phyloP scores from a whole-genome alignment of 2,113 vertebrate species.

The Merops nubicus region DNA sequence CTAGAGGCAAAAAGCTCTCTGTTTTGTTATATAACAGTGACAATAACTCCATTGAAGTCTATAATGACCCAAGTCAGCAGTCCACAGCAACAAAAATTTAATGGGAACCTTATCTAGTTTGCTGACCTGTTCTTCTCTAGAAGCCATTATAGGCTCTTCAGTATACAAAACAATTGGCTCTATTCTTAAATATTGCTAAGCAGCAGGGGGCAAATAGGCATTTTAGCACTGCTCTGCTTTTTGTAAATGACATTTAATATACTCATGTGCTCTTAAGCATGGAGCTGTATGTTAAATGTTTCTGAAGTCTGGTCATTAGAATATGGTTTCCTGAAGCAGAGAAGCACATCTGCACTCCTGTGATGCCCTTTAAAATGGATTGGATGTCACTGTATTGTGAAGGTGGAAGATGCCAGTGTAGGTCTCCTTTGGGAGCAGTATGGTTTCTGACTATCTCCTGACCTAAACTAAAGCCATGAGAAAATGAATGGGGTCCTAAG shows the following conservation, averaged over 20 bases:
- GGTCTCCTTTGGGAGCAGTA: background rate
- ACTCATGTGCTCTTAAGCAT: slow-evolving; percentile 28
- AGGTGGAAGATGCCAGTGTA: background rate
- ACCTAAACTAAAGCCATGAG: slow-evolving; percentile 54
- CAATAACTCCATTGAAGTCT: slow-evolving; percentile 74
- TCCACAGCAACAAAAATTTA: slow-evolving; percentile 71
- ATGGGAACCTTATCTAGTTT: slow-evolving; percentile 74
- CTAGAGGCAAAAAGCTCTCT: slow-evolving; percentile 48
- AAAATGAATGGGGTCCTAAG: slow-evolving; percentile 23
- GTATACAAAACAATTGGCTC: slow-evolving; percentile 73
- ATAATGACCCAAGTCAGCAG: slow-evolving; percentile 72
- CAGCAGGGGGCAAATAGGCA: slow-evolving; percentile 72
- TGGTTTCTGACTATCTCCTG: background rate
- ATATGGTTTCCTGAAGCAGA: background rate
- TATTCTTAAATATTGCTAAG: slow-evolving; percentile 79
- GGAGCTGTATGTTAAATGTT: slow-evolving; percentile 30
- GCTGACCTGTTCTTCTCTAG: slow-evolving; percentile 67
- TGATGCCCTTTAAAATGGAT: background rate
- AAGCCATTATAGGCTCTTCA: slow-evolving; percentile 65
- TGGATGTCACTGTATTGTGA: background rate
- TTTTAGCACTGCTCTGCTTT: slow-evolving; percentile 74
- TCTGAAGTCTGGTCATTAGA: slow-evolving; percentile 43
- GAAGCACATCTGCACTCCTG: background rate
- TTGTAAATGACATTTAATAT: slow-evolving; percentile 74
- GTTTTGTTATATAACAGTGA: slow-evolving; percentile 67